These are phyloP conservation scores for Craterocephalus amniculus DNA, from an alignment of 2,797 vertebrate species.

Conservation along the genomic window DNA sequence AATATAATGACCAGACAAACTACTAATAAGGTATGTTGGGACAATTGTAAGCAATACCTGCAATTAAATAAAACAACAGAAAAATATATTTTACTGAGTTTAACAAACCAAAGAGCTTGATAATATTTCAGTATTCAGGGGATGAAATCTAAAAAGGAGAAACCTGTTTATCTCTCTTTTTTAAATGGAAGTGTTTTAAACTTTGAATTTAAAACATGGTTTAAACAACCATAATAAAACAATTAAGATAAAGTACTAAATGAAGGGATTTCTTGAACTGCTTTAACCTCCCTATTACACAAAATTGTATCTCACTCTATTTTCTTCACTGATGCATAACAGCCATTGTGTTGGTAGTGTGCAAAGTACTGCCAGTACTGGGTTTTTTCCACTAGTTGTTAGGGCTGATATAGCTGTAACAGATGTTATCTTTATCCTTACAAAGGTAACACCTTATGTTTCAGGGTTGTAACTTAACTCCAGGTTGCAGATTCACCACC, in stretches of 20 bases:
- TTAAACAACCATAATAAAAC: conserved; percentile 8
- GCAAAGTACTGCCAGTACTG: not conserved
- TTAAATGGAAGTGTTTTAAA: conserved; percentile 21
- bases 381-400: not conserved
- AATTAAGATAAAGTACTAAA: conserved; percentile 9
- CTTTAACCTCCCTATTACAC: conserved; percentile 23
- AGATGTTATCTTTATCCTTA: conserved; percentile 9
- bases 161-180: conserved; percentile 22
- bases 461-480: too few relatives aligned
- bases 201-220: conserved; percentile 20
- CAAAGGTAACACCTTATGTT: not conserved
- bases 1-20: conserved; percentile 51
- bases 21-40: conserved; percentile 37
- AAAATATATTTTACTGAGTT: conserved; percentile 45
- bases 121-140: conserved; percentile 20
- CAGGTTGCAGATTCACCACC: not conserved
- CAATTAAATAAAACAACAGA: conserved; percentile 36
- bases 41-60: conserved; percentile 40
- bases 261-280: conserved; percentile 18
- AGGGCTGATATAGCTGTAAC: conserved; percentile 1
- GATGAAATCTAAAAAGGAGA: conserved; percentile 16
- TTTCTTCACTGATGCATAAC: conserved; percentile 12
- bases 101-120: conserved; percentile 30
- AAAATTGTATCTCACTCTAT: not conserved
- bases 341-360: conserved; percentile 12